Percentiles rank a stretch among this genome's conserved stretches.
Conservation (phyloP, 1,140 invertebrate species). For the Bombus sylvicola region DNA sequence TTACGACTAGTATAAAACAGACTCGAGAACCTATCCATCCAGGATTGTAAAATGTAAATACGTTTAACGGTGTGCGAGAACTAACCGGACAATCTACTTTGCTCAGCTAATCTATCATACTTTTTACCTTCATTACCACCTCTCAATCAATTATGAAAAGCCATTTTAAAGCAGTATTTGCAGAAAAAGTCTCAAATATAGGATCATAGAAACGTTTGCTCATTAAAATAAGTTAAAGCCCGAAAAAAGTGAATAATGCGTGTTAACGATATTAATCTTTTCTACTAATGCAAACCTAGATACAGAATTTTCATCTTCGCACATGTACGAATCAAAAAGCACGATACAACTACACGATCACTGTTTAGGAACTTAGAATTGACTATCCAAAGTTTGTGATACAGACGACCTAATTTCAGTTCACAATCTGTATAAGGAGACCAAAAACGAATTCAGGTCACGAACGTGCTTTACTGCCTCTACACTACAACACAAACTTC, state of each 20-base stretch:
- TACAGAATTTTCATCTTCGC: too few relatives aligned
- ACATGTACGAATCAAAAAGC: too few relatives aligned
- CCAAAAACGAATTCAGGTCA: neutral
- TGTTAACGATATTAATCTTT: neutral
- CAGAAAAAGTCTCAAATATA: neutral
- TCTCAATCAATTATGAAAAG: neutral
- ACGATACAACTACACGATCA: too few relatives aligned
- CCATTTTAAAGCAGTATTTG: neutral
- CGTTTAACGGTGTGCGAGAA: neutral
- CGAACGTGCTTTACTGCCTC: neutral
- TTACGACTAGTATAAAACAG: neutral
- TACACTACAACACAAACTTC: neutral
- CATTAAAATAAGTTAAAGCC: neutral
- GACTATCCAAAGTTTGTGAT: neutral
- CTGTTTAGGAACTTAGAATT: neutral
- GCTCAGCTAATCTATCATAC: neutral
- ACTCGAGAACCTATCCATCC: neutral
- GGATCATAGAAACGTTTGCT: neutral
- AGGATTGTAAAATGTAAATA: constrained; percentile 1
- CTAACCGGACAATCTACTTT: neutral
- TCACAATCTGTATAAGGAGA: neutral
- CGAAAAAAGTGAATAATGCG: neutral
- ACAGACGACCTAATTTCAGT: neutral
- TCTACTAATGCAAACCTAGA: too few relatives aligned
- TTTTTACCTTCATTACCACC: neutral